Evolutionary conservation across 1,140 invertebrate species (phyloP), one percentile per base, ranked within the genome.

Genomic region (Popillia japonica): DNA sequence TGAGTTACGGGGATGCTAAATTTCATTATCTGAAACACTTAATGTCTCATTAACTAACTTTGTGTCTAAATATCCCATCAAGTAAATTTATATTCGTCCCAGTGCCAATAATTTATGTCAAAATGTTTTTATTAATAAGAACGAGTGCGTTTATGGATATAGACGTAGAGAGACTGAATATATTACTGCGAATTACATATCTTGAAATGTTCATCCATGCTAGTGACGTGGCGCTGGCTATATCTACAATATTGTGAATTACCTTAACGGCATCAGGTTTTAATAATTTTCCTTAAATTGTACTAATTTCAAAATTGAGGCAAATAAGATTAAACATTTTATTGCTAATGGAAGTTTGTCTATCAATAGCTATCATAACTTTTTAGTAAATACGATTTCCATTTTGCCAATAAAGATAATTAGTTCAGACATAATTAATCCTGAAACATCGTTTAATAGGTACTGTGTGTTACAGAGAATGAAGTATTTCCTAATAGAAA

Each of bases 11-110:
- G 6, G 2, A 34, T 23, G 22, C 27, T 68, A 68, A 68, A 68
- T 68, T 68, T 68, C 61, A 68, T 68, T 27, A 68, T 8, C 20
- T 68, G 27, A 34, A 68, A 20, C 22, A 27, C 9, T 68, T 27
- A 68, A 68, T 22, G 61, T 68, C 61, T 68, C 22, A 68, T 68
- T 68, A 68, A 27, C 22, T 17, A 68, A 68, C 14, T 34, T 27
- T 22, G 9, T 22, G 0, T 68, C 61, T 68, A 22, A 68, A 27
- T 68, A 68, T 27, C 20, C 61, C n/a, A 48, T 48, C 44, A 48
- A 17, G 44, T 17, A 17, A 48, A 48, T 14, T 48, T 48, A 17
- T 7, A 2, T 7, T 48, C 44, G n/a, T 34, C 6, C 6, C 44
- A 68, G 22, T 34, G 22, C 22, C 8, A 22, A 68, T 68, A 22